Evolutionary conservation across 2,113 vertebrate genomes (phyloP), one percentile per base, ranked within the genome.

Genomic region (Pedionomus torquatus): DNA sequence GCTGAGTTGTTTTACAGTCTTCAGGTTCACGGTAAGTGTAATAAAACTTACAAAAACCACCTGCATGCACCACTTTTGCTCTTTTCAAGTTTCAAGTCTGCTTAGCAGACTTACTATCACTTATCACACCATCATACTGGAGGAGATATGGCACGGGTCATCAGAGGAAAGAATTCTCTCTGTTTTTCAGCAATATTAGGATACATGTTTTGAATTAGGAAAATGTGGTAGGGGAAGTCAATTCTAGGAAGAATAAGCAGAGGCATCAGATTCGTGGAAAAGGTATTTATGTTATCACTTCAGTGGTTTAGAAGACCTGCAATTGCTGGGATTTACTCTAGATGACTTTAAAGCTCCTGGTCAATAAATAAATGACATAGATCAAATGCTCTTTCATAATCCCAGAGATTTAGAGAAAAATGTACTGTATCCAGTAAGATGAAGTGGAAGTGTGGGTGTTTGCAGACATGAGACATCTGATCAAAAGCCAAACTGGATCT

Each of bases 21-120:
- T 13, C 99, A 99, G 94, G 99, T 99, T 77, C 98, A 99, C 9
- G 99, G 99, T 99, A 93, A 98, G 98, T 97, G 30, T 41, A n/a
- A 1, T 11, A 65, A 37, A 84, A 49, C n/a, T 43, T 30, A 17
- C 1, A 4, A 31, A 54, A n/a, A 33, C 6, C 13, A 8, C 2
- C 1, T 70, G 18, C 28, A 2, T 61, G 37, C 35, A 52, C 57
- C 83, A 69, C 35, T 25, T 69, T 66, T 66, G 49, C 5, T 85
- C 52, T 74, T 82, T 17, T 52, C 17, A 25, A 33, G 37, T 69
- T 80, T 77, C 58, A 20, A 20, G 31, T 69, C 20, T 74, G 46
- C n/a, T 75, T 60, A 74, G 33, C 65, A 83, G 18, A 33, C 30
- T 71, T 64, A 13, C 9, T 31, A 4, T 80, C 8, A 1, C 52